These are phyloP conservation scores for Arge pagana DNA, from an alignment of 2,888 invertebrate species.

Conservation along the genomic window DNA sequence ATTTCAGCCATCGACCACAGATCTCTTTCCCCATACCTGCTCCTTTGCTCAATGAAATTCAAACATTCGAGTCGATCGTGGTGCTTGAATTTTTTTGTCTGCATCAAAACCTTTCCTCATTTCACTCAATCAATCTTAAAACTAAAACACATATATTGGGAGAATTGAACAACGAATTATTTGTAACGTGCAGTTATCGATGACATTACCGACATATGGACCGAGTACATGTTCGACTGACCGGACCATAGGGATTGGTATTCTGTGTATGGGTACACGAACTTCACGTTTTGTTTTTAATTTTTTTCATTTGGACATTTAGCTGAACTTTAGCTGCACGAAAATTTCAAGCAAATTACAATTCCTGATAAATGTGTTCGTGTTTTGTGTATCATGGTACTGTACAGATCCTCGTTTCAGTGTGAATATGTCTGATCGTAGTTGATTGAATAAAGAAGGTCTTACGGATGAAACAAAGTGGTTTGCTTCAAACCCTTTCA, in stretches of 20 bases:
- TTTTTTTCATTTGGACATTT: constrained; percentile 27
- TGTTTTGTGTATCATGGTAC: constrained; percentile 14
- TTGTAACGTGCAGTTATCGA: no score
- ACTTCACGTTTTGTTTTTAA: constrained; percentile 5
- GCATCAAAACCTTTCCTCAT: background rate
- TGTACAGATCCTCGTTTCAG: constrained; percentile 21
- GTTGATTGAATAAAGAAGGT: constrained; percentile 36
- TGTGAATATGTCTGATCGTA: constrained; percentile 29
- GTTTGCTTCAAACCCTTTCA: constrained; percentile 21
- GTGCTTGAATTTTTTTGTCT: constrained; percentile 10
- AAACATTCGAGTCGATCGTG: background rate
- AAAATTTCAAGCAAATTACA: constrained; percentile 23
- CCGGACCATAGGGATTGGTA: no score
- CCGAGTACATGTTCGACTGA: constrained; percentile 14
- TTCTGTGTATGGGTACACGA: background rate
- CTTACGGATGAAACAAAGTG: constrained; percentile 24
- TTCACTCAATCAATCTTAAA: background rate
- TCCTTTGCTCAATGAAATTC: constrained; percentile 5
- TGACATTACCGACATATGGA: no score
- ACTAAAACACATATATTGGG: constrained; percentile 21
- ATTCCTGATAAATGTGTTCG: constrained; percentile 23
- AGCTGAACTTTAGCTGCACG: constrained; percentile 17
- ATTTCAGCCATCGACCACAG: constrained; percentile 15
- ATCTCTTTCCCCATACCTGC: constrained; percentile 11
- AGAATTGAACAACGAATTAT: constrained; percentile 1